Conservation (phyloP, 2,888 invertebrate species). For the Eristalinus aeneus region DNA sequence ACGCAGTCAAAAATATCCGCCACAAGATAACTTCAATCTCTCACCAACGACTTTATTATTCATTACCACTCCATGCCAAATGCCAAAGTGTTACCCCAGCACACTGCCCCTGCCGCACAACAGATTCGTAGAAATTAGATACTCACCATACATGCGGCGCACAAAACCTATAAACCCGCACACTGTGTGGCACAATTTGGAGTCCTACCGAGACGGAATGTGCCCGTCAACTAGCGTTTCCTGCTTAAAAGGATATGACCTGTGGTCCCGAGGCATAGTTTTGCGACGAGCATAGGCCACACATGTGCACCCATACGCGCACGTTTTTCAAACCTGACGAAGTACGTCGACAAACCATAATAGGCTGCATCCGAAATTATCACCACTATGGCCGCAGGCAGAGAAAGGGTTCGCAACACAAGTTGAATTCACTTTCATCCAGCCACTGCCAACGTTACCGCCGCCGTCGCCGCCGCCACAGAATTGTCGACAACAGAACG, state of each 20-base stretch:
- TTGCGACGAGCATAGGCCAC: background rate
- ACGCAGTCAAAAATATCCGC: background rate
- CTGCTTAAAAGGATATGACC: background rate
- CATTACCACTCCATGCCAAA: conserved; percentile 11
- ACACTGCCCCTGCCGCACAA: background rate
- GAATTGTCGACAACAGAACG: conserved; percentile 4
- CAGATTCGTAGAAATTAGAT: background rate
- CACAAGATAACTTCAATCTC: background rate
- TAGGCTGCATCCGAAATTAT: background rate
- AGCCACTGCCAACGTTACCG: no score
- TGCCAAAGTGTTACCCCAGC: conserved; percentile 11
- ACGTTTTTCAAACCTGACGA: background rate
- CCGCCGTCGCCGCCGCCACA: no score
- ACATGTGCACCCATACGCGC: no score
- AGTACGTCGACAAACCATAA: background rate
- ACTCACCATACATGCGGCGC: background rate
- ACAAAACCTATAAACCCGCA: background rate
- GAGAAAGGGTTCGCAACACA: background rate
- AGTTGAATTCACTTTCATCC: background rate
- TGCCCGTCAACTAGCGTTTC: background rate
- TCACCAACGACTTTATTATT: conserved; percentile 8
- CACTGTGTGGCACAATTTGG: background rate
- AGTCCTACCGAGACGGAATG: background rate
- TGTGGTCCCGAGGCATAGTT: background rate
- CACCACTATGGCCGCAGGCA: background rate